phyloP scores from a whole-genome alignment of 2,113 vertebrate species.

The Marcusenius ussheri region DNA sequence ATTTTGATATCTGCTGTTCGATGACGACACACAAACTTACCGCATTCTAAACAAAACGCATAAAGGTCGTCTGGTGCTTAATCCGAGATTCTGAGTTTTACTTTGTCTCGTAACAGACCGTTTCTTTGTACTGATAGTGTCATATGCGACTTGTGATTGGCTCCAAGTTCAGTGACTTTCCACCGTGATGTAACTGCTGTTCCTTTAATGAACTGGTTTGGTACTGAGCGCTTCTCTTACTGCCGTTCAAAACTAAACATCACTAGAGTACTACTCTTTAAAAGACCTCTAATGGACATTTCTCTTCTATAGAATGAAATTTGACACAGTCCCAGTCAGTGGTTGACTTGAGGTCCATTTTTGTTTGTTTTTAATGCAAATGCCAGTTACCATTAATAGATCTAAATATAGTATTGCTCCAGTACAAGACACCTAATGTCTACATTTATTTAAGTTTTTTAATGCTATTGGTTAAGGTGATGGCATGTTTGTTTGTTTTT shows the following conservation, averaged over 20 bases:
- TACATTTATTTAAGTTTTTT: background rate
- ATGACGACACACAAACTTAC: background rate
- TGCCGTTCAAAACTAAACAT: background rate
- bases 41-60: background rate
- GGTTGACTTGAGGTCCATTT: background rate
- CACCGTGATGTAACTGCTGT: background rate
- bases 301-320: background rate
- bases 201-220: background rate
- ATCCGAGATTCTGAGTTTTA: background rate
- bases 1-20: background rate
- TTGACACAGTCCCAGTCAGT: background rate
- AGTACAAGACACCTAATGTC: background rate
- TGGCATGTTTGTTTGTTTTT: background rate
- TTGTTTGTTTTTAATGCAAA: background rate
- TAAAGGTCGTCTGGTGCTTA: background rate
- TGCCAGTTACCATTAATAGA: background rate
- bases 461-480: background rate
- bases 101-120: background rate
- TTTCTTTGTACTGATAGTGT: background rate
- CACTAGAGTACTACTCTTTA: background rate
- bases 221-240: background rate
- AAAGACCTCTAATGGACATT: background rate
- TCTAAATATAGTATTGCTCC: background rate
- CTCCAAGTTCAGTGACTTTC: background rate
- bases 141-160: background rate